A percentile compares a stretch with the other conserved stretches of the same genome.
These are phyloP conservation scores for Aplocera efformata DNA, from an alignment of 2,888 invertebrate genomes.

Conservation along the genomic window DNA sequence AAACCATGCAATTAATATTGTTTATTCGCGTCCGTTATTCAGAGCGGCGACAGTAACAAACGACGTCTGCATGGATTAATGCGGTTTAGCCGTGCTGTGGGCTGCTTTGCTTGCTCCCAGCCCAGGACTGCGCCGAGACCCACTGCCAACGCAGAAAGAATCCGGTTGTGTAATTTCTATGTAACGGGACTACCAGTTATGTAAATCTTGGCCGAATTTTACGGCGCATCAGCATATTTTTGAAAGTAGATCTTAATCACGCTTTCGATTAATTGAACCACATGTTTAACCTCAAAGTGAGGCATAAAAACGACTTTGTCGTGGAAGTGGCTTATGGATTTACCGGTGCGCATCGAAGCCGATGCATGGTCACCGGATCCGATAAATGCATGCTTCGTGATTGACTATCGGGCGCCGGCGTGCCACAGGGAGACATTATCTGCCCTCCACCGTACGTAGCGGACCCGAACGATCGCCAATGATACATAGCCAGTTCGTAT, in stretches of 20 bases:
- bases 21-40: slow-evolving; percentile 73
- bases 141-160: slow-evolving; percentile 46
- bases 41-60: slow-evolving; percentile 65
- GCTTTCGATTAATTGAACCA: slow-evolving; percentile 47
- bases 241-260: slow-evolving; percentile 65
- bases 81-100: slow-evolving; percentile 34
- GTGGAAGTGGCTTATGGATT: slow-evolving; percentile 40
- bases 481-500: slow-evolving; percentile 29
- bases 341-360: slow-evolving; percentile 40
- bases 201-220: slow-evolving; percentile 76
- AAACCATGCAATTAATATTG: slow-evolving; percentile 74
- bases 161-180: slow-evolving; percentile 74
- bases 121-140: slow-evolving; percentile 24
- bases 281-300: slow-evolving; percentile 34
- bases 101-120: slow-evolving; percentile 27
- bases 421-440: slow-evolving; percentile 46
- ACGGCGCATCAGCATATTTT: slow-evolving; percentile 60
- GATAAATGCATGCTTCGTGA: slow-evolving; percentile 44
- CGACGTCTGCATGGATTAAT: slow-evolving; percentile 60
- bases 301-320: slow-evolving; percentile 33
- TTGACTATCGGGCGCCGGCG: slow-evolving; percentile 34
- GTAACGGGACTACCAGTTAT: slow-evolving; percentile 78
- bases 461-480: slow-evolving; percentile 14
- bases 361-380: slow-evolving; percentile 46
- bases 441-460: slow-evolving; percentile 29